Evolutionary conservation across 2,888 invertebrate species (phyloP).

Genomic region (Plebejus anna): DNA sequence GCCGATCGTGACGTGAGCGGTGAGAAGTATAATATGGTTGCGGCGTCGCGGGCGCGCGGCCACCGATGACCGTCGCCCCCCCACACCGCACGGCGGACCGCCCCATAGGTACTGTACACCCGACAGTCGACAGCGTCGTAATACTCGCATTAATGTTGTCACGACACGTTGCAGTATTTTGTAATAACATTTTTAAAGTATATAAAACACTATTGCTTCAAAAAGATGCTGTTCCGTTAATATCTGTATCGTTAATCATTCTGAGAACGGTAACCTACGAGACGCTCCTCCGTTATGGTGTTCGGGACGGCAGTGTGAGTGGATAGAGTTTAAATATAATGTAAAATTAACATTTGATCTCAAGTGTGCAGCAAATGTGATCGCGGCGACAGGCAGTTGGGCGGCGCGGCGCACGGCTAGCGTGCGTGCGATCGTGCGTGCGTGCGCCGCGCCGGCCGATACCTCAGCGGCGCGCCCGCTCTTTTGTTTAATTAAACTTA

Average conservation of each 20-base stretch:
- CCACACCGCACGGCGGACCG: constrained; percentile 40
- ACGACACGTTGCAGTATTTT: neutral
- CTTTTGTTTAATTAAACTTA: constrained; percentile 58
- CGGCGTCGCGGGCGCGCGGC: constrained; percentile 36
- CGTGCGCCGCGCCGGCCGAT: neutral
- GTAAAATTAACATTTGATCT: constrained; percentile 79
- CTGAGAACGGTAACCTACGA: neutral
- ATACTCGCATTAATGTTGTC: neutral
- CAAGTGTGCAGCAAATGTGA: constrained; percentile 78
- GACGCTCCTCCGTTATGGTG: constrained; percentile 1
- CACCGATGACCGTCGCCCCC: constrained; percentile 50
- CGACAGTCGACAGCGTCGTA: neutral
- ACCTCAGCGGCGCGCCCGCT: constrained; percentile 47
- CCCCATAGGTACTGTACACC: neutral
- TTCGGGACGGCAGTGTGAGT: constrained; percentile 54
- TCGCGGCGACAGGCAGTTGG: constrained; percentile 65
- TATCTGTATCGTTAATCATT: neutral
- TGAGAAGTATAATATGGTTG: constrained; percentile 78
- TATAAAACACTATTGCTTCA: neutral
- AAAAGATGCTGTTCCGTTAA: neutral
- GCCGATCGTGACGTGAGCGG: constrained; percentile 40
- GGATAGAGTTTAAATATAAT: constrained; percentile 71
- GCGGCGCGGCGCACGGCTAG: constrained; percentile 47
- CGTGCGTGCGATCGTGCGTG: neutral
- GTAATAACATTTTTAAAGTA: neutral